phyloP scores from a whole-genome alignment of 2,797 vertebrate genomes.

The Hippopotamyrus pictus region DNA sequence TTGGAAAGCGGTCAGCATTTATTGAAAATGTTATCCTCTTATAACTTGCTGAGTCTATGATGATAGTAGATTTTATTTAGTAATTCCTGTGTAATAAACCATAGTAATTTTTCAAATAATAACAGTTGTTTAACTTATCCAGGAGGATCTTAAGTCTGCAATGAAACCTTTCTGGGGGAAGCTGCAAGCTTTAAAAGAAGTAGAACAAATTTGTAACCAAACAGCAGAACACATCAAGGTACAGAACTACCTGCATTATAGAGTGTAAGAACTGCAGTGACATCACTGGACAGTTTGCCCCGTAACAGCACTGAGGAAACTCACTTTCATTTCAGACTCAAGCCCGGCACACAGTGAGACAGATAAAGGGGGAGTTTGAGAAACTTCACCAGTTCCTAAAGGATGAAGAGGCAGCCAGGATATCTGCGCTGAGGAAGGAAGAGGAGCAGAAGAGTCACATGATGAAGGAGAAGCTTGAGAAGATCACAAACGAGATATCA shows the following conservation, averaged over 20 bases:
- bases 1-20: not conserved
- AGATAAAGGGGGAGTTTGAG: slow-evolving; percentile 41
- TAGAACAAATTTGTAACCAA: too few species aligned
- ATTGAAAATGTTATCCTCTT: not conserved
- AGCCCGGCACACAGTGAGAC: slow-evolving; percentile 52
- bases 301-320: not conserved
- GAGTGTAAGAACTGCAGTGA: not conserved
- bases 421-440: not conserved
- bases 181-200: too few species aligned
- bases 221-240: too few species aligned
- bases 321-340: slow-evolving; percentile 48
- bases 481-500: not conserved
- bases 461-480: not conserved
- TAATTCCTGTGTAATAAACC: not conserved
- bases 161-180: too few species aligned
- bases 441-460: too few species aligned
- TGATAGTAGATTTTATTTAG: not conserved
- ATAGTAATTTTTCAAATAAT: too few species aligned
- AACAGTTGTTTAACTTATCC: not conserved
- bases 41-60: not conserved
- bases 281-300: not conserved
- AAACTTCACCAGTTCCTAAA: not conserved
- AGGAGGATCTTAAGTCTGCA: not conserved
- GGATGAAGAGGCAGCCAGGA: not conserved
- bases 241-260: too few species aligned